These are phyloP conservation scores for Gobio gobio DNA, from an alignment of 2,113 vertebrate genomes.

Conservation along the genomic window DNA sequence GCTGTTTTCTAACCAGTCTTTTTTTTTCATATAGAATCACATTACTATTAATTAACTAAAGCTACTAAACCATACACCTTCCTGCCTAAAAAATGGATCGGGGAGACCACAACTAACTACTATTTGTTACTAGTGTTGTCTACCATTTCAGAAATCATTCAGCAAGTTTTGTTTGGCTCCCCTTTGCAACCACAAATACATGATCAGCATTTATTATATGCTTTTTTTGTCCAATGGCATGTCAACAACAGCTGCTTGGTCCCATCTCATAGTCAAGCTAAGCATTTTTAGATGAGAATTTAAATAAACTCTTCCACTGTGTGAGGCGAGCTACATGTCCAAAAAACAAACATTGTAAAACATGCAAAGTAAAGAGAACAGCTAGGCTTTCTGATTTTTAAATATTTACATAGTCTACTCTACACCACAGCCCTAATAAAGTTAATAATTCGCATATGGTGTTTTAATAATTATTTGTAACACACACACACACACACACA, in stretches of 20 bases:
- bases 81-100: no score
- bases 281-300: not conserved
- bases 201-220: no score
- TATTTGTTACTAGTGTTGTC: not conserved
- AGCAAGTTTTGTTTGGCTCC: not conserved
- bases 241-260: not conserved
- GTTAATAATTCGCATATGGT: not conserved
- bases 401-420: not conserved
- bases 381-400: not conserved
- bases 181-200: not conserved
- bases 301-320: not conserved
- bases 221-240: not conserved
- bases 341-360: not conserved
- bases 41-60: not conserved
- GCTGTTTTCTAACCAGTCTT: no score
- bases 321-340: not conserved
- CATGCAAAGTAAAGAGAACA: slow-evolving; percentile 8
- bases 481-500: no score
- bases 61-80: not conserved
- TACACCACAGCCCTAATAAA: not conserved
- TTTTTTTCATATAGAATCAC: no score
- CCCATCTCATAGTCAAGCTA: not conserved
- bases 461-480: not conserved
- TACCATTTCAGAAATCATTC: not conserved
- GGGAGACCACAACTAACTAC: no score